Percentiles rank a stretch among this genome's conserved stretches.
phyloP scores from a whole-genome alignment of 2,888 invertebrate genomes.

The Aphrophora alni region DNA sequence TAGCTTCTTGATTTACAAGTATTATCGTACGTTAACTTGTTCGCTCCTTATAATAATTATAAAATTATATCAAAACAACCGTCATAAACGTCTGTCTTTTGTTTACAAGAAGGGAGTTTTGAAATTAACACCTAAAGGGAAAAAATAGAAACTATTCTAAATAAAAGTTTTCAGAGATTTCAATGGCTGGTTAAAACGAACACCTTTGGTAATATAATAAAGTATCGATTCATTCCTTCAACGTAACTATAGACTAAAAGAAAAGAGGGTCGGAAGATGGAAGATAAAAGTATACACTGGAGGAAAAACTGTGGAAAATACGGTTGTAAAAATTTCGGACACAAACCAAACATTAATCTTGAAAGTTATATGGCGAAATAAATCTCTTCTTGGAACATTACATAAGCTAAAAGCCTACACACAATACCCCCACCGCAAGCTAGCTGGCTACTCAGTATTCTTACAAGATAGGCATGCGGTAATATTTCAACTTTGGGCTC shows the following conservation, averaged over 20 bases:
- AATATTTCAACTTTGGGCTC: neutral
- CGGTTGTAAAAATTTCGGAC: slow-evolving; percentile 50
- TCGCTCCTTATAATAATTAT: too few relatives aligned
- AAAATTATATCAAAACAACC: too few relatives aligned
- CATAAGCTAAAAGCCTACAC: slow-evolving; percentile 36
- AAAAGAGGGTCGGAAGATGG: neutral
- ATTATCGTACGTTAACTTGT: too few relatives aligned
- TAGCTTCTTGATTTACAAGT: too few relatives aligned
- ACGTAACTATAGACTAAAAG: neutral
- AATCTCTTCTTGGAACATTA: slow-evolving; percentile 35
- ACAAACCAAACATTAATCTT: slow-evolving; percentile 47
- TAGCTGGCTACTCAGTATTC: neutral
- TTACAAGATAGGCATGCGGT: neutral
- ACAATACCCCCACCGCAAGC: slow-evolving; percentile 31
- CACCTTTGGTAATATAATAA: too few relatives aligned
- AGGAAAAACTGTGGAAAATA: slow-evolving; percentile 42
- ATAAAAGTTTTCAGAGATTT: too few relatives aligned
- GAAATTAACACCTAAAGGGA: too few relatives aligned
- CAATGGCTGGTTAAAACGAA: too few relatives aligned
- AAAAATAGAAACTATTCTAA: too few relatives aligned
- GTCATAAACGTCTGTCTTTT: too few relatives aligned
- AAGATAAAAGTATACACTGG: slow-evolving; percentile 4
- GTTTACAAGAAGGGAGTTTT: too few relatives aligned
- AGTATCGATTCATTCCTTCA: too few relatives aligned
- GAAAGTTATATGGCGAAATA: slow-evolving; percentile 39